phyloP scores from a whole-genome alignment of 2,113 vertebrate genomes.

The Noturus placidus region DNA sequence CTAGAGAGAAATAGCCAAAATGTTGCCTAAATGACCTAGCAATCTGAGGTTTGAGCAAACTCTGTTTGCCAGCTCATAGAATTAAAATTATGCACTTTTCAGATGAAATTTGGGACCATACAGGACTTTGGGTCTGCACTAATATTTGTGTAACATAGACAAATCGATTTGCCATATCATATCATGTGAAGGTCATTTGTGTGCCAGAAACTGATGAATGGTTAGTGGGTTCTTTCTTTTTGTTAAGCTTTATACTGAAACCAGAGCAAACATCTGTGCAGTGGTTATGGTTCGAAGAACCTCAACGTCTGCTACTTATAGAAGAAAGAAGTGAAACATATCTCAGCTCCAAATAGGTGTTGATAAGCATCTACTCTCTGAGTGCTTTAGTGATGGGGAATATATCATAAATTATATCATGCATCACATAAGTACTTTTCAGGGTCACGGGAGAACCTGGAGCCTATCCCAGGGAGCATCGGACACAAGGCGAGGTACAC shows the following conservation, averaged over 20 bases:
- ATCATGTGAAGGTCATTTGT: not conserved
- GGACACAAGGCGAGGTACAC: too few relatives aligned
- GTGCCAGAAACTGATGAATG: not conserved
- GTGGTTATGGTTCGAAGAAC: slow-evolving; percentile 44
- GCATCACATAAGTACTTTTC: not conserved
- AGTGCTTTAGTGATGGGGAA: not conserved
- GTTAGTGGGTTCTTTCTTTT: not conserved
- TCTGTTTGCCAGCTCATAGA: not conserved
- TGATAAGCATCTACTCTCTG: not conserved
- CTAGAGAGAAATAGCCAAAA: not conserved
- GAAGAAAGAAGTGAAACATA: slow-evolving; percentile 61
- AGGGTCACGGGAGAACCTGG: too few relatives aligned
- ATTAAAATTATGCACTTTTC: not conserved
- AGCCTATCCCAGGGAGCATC: too few relatives aligned
- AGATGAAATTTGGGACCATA: not conserved
- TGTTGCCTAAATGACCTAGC: not conserved
- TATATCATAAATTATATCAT: not conserved
- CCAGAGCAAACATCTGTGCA: slow-evolving; percentile 28
- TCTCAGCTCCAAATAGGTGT: slow-evolving; percentile 2
- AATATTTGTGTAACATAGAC: not conserved
- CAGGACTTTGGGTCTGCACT: not conserved
- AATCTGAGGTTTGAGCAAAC: not conserved
- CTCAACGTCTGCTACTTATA: slow-evolving; percentile 36
- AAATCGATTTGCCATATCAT: not conserved
- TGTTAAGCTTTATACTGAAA: not conserved